phyloP scores from a whole-genome alignment of 2,113 vertebrate genomes.

The Cyprinodon tularosa region DNA sequence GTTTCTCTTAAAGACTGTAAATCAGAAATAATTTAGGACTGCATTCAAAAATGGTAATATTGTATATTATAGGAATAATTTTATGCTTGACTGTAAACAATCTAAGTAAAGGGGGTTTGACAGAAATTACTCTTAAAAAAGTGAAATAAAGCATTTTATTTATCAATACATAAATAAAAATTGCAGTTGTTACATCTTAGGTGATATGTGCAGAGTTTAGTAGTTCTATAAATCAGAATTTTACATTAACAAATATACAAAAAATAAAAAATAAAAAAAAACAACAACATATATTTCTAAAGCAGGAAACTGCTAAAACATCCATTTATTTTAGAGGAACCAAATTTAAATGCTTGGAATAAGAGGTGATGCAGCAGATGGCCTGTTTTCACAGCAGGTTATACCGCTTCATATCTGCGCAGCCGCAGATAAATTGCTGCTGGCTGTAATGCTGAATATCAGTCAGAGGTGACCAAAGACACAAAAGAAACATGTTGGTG shows the following conservation, averaged over 20 bases:
- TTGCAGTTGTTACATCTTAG: slow-evolving; percentile 33
- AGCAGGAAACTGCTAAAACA: slow-evolving; percentile 18
- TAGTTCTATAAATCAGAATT: neutral
- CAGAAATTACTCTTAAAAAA: neutral
- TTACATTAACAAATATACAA: neutral
- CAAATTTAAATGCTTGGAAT: neutral
- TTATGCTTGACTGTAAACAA: too few relatives aligned
- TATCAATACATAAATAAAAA: neutral
- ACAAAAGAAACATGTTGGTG: slow-evolving; percentile 23
- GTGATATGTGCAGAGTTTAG: neutral
- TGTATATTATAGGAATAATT: too few relatives aligned
- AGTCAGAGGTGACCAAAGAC: slow-evolving; percentile 41
- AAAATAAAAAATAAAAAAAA: neutral
- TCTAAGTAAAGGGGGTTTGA: neutral
- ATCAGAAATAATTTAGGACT: neutral
- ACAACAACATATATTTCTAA: neutral
- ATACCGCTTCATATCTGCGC: slow-evolving; percentile 30
- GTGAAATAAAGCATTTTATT: slow-evolving; percentile 31
- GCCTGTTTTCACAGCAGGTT: slow-evolving; percentile 46
- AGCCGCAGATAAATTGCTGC: slow-evolving; percentile 13
- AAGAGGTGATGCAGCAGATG: slow-evolving; percentile 27
- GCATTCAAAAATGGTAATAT: neutral
- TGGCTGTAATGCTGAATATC: slow-evolving; percentile 39
- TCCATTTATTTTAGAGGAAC: neutral
- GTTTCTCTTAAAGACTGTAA: neutral